phyloP scores from a whole-genome alignment of 2,113 vertebrate species.

The Zingel zingel region DNA sequence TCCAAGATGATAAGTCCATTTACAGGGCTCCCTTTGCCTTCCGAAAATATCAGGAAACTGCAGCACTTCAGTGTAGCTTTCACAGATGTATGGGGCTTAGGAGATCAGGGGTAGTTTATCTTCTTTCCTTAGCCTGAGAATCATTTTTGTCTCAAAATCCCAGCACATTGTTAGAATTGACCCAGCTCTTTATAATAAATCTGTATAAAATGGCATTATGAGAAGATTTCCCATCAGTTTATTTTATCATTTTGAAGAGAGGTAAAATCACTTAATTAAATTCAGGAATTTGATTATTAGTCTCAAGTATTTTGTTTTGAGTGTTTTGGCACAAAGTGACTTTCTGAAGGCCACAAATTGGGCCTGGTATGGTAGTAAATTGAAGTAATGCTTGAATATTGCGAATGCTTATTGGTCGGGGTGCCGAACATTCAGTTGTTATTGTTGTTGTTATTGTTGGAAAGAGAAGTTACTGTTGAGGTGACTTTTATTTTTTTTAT shows the following conservation, averaged over 20 bases:
- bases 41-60: background rate
- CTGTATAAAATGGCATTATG: background rate
- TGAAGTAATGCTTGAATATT: background rate
- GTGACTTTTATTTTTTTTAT: too few relatives aligned
- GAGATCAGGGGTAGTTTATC: slow-evolving; percentile 22
- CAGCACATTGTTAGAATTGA: background rate
- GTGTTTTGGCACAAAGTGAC: background rate
- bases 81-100: slow-evolving; percentile 24
- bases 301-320: background rate
- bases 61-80: slow-evolving; percentile 2
- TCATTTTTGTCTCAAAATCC: background rate
- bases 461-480: background rate
- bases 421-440: background rate
- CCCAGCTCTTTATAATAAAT: background rate
- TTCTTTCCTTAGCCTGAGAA: background rate
- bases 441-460: background rate
- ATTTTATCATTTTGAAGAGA: background rate
- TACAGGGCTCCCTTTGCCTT: background rate
- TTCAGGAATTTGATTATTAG: background rate
- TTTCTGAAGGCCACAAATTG: background rate
- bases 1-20: background rate
- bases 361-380: background rate
- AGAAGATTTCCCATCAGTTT: background rate
- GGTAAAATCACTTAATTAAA: background rate
- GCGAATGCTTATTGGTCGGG: background rate